Conservation (phyloP, 1,140 invertebrate species). For the Saxidomus purpurata region DNA sequence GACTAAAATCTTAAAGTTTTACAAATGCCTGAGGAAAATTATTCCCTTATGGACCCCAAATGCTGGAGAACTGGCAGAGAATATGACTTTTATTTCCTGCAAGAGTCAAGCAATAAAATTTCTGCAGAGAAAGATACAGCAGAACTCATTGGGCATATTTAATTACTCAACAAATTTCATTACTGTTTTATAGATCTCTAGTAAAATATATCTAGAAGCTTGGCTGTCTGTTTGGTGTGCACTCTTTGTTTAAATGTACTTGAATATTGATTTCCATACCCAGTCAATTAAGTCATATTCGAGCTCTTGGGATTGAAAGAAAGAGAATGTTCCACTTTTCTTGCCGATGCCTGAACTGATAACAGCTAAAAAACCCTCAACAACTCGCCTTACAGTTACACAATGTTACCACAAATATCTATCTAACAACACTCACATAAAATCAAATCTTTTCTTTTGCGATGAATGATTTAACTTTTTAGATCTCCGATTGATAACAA, state of each 20-base stretch:
- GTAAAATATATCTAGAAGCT: slow-evolving; percentile 37
- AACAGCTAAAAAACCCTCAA: slow-evolving; percentile 9
- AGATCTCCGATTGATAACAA: slow-evolving; percentile 54
- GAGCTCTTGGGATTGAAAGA: background rate
- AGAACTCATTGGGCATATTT: slow-evolving; percentile 32
- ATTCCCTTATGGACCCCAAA: background rate
- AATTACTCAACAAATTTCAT: slow-evolving; percentile 57
- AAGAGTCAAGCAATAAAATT: slow-evolving; percentile 20
- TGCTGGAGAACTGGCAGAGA: background rate
- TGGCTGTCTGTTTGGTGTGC: slow-evolving; percentile 27
- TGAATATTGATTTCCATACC: slow-evolving; percentile 58
- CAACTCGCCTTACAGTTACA: slow-evolving; percentile 37
- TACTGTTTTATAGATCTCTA: slow-evolving; percentile 27
- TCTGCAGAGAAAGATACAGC: background rate
- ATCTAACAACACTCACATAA: slow-evolving; percentile 28
- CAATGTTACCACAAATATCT: slow-evolving; percentile 20
- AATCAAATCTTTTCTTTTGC: slow-evolving; percentile 48
- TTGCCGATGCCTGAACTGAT: slow-evolving; percentile 18
- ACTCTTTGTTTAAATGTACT: slow-evolving; percentile 52
- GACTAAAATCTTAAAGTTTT: background rate
- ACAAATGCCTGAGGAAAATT: background rate
- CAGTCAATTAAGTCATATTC: slow-evolving; percentile 54
- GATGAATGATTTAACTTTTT: slow-evolving; percentile 43
- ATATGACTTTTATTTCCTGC: slow-evolving; percentile 17
- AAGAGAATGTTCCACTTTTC: slow-evolving; percentile 21